Evolutionary conservation across 2,797 vertebrate species (phyloP).

Genomic region (Pipistrellus pygmaeus): DNA sequence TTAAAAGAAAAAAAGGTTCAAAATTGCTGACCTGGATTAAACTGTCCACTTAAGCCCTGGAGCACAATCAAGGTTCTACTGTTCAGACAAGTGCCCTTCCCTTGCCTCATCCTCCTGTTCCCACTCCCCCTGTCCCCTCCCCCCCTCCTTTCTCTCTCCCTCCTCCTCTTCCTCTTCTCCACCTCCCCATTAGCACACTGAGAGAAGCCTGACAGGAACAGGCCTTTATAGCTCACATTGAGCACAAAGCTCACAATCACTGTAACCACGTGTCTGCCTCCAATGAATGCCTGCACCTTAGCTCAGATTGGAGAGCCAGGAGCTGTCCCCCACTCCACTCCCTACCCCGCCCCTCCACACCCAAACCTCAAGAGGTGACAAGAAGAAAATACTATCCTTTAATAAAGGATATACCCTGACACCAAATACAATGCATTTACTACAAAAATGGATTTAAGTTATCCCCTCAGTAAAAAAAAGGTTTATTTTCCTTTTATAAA

Average conservation of each 20-base stretch:
- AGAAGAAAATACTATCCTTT: not conserved
- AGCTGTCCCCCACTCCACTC: not conserved
- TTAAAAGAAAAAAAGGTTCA: not conserved
- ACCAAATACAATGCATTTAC: not conserved
- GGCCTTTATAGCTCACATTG: not conserved
- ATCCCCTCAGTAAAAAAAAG: not conserved
- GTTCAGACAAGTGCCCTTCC: not conserved
- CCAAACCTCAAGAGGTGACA: not conserved
- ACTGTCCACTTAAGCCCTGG: not conserved
- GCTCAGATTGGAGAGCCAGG: conserved; percentile 12
- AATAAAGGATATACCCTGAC: not conserved
- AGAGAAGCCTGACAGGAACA: not conserved
- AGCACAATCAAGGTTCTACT: not conserved
- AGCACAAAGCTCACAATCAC: conserved; percentile 31
- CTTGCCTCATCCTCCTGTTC: not conserved
- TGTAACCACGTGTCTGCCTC: not conserved
- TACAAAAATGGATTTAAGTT: not conserved
- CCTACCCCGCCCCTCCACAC: not conserved
- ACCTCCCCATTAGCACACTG: not conserved
- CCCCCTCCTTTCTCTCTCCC: too few species aligned
- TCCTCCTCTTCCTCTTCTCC: not conserved
- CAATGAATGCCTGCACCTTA: not conserved
- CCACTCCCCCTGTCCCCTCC: not conserved
- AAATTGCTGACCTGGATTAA: not conserved
- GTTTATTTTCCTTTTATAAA: conserved; percentile 1